Conservation (phyloP, 2,797 vertebrate species). For the Lophotriccus pileatus region DNA sequence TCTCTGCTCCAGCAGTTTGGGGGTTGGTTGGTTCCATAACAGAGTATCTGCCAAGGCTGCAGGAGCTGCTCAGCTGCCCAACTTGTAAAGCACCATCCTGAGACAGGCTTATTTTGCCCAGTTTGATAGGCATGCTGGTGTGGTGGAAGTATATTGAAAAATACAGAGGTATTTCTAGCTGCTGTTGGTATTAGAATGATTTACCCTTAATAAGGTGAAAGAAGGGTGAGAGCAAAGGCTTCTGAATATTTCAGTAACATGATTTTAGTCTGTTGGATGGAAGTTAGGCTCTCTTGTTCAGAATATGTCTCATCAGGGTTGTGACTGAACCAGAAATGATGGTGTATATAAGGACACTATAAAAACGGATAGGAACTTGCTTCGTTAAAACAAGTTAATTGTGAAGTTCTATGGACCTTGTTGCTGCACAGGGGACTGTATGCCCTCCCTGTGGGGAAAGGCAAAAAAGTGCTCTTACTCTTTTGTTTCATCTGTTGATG, state of each 20-base stretch:
- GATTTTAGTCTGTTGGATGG: background rate
- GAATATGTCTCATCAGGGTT: background rate
- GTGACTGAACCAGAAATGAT: background rate
- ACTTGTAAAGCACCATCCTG: background rate
- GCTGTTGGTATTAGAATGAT: background rate
- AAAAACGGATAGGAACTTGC: background rate
- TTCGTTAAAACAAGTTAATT: background rate
- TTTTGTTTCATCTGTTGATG: background rate
- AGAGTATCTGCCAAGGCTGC: background rate
- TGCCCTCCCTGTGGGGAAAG: background rate
- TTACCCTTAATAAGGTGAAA: background rate
- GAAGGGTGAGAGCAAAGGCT: background rate
- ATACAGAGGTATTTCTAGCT: background rate
- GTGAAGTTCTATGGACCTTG: background rate
- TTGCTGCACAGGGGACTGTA: background rate
- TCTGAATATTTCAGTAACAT: background rate
- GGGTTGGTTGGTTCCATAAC: background rate
- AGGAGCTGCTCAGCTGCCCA: background rate
- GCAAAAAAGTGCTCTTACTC: background rate
- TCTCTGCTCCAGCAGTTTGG: background rate
- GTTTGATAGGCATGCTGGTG: fast-evolving
- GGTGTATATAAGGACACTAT: background rate
- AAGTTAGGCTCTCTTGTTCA: background rate
- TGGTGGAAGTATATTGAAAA: background rate
- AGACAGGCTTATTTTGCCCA: background rate